Evolutionary conservation across 2,888 invertebrate species (phyloP), one percentile per base, ranked within the genome.

Genomic region (Tillus elongatus): DNA sequence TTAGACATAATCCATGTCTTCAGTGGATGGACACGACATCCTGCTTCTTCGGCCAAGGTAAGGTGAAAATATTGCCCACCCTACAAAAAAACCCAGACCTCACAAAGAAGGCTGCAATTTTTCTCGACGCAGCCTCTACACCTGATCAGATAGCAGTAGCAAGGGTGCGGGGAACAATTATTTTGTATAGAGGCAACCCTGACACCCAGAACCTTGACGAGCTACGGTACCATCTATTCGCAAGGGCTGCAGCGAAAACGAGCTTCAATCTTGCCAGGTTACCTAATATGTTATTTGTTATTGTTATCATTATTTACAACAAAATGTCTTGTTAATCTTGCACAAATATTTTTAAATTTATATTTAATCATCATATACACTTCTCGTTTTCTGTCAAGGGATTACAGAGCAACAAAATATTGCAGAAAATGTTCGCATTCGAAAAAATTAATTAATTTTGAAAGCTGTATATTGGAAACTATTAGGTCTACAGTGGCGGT

Each of bases 261-360:
- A 19, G 19, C 19, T 19, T 19, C 19, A 19, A 19, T 19, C 19
- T 19, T 8, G 19, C 19, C 19, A 19, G 19, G 19, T 19, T 19
- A 19, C 4, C 19, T n/a, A n/a, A n/a, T n/a, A n/a, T n/a, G n/a
- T n/a, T n/a, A n/a, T n/a, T n/a, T n/a, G n/a, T n/a, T n/a, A n/a
- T n/a, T n/a, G n/a, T n/a, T n/a, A n/a, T n/a, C n/a, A n/a, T n/a
- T n/a, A n/a, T n/a, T n/a, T n/a, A n/a, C n/a, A n/a, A n/a, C n/a
- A n/a, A n/a, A n/a, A n/a, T n/a, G n/a, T n/a, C n/a, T n/a, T n/a
- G n/a, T n/a, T n/a, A n/a, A n/a, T n/a, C n/a, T n/a, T n/a, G n/a
- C n/a, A n/a, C n/a, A n/a, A n/a, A n/a, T n/a, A n/a, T n/a, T n/a
- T n/a, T n/a, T n/a, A n/a, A n/a, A n/a, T n/a, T n/a, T n/a, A n/a